Evolutionary conservation across 2,113 vertebrate species (phyloP), one percentile per base, ranked within the genome.

Genomic region (Octodon degus): DNA sequence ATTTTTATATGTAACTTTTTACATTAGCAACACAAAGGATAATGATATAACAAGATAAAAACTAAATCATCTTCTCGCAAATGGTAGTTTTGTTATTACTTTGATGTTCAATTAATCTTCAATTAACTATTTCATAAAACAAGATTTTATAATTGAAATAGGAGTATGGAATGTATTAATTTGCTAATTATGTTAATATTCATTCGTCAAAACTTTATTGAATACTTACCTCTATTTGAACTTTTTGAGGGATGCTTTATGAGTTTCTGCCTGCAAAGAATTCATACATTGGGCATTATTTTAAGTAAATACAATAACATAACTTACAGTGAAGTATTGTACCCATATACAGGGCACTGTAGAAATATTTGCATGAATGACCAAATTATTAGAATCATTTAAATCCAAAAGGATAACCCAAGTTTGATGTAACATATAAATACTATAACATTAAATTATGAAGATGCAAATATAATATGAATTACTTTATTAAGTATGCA

Each of bases 1-100:
- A 3, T 8, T 91, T 94, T 94, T 65, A 87, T 7, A 67, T 30
- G 24, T 65, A 63, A 47, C 30, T 60, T 96, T 90, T 86, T 72
- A 58, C 10, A 63, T 70, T 43, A 85, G 0, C 37, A 96, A 43
- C 76, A 58, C 79, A 68, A 89, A 90, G 30, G 20, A 87, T 37
- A 72, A 14, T 27, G 40, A 84, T 83, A 83, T 79, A 95, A 89
- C 50, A 88, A 80, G 34, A 27, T 74, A 3, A 87, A 62, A 94
- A 65, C 40, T 82, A 62, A 37, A 27, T 53, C 65, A 65, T 65
- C 5, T 85, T 85, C n/a, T 81, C 14, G 30, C n/a, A 95, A 65
- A 30, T 17, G 77, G 47, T 53, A 22, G 47, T 63, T 19, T 72
- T 63, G 40, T 86, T 65, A 37, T 14, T n/a, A 40, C 60, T 92